Base-by-base conservation (phyloP, 2,888 invertebrate genomes). In the Gymnoscelis rufifasciata region DNA sequence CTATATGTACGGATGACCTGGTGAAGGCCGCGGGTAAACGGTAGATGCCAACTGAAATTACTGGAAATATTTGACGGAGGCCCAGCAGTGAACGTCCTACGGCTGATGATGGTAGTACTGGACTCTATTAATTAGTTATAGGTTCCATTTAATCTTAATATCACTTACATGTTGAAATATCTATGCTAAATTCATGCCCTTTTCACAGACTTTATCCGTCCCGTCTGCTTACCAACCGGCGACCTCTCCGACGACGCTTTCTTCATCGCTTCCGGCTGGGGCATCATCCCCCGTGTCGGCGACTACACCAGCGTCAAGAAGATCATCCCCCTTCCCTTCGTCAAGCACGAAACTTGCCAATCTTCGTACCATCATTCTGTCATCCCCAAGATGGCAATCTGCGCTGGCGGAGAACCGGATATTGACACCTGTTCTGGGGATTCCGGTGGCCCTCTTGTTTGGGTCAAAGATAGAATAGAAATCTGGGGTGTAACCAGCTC, bases 401-500 rank as follows among this genome's bases (percentile, higher is more conserved):
- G 81, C 19, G 81, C 82, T 0, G 81, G 81, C 0, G 81, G 80
- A 0, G 53, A 66, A 41, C 52, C 56, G 0, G 68, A 63, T 0
- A 45, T 74, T 0, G 81, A 81, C 13, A 74, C 76, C 0, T 81
- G 81, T 51, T 60, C 66, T 2, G 81, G 81, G 0, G 82, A 81
- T 43, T 79, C 80, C 0, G 81, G 81, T 0, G 80, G 81, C 0
- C 82, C 81, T 1, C 40, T 81, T 0, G 62, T 69, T 1, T 66
- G 66, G 56, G 30, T 60, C 7, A 61, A 57, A 8, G 52, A 59
- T 0, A 60, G 42, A 2, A 59, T 56, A 0, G 75, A 78, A 26
- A 35, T 81, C 0, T 69, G 70, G 59, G 81, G 81, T 0, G 65
- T 81, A 0, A 75, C 71, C 1, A 77, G 74, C 43, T 57, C 65